Evolutionary conservation across 1,140 invertebrate species (phyloP), one percentile per base, ranked within the genome.

Genomic region (Kradibia gibbosae): DNA sequence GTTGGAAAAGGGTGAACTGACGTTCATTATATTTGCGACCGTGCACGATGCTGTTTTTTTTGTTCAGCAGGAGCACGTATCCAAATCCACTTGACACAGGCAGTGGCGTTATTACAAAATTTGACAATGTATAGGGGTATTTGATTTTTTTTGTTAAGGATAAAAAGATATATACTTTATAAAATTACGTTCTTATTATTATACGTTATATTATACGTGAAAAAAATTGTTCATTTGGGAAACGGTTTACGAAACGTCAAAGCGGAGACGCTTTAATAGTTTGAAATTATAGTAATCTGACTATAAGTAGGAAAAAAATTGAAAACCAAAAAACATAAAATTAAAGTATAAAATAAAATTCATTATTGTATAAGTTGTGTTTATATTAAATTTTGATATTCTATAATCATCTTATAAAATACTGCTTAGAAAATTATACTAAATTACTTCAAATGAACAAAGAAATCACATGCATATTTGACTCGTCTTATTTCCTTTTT

Each of bases 1-100:
- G 36, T 88, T 92, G 13, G 82, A 91, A n/a, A 88, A 88, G 13
- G 86, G 87, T 4, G 85, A 91, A 11, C 83, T 90, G 34, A 87
- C 85, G 55, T 90, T 91, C 62, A 88, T 88, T 60, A 92, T 91
- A 83, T 95, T 93, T 78, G 92, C 93, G 0, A 93, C 93, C 2
- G 88, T 94, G 15, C 92, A 94, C 73, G 94, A 95, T 85, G 94
- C 94, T 2, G 93, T 94, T 34, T 87, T 85, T 70, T 89, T 85
- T 73, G 86, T 87, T 0, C 84, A 86, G 53, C 84, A 86, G 31
- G 85, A 87, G 60, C 84, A 86, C 65, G 22, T 79, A 1, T 53
- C 77, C 7, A 84, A 81, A 73, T 85, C 74, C 5, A 75, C 34
- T 57, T 81, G 60, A 81, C 31, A 80, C 15, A 31, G 13, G 8